A percentile compares a stretch with the other conserved stretches of the same genome.
These are phyloP conservation scores for Micrasema minimum DNA, from an alignment of 1,140 invertebrate species.

Conservation along the genomic window DNA sequence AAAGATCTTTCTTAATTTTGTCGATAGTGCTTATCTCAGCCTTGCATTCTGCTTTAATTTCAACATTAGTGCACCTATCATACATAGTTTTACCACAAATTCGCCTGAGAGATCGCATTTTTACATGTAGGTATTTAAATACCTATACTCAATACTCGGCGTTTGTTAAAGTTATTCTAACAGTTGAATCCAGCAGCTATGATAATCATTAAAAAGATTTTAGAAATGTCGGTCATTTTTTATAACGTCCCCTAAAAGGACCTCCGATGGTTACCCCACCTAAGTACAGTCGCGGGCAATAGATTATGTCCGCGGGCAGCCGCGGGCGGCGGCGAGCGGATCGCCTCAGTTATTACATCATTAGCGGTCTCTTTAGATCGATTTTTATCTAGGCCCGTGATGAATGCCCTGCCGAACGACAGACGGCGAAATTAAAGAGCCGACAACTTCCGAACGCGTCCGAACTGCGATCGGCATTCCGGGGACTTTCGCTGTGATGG, in stretches of 20 bases:
- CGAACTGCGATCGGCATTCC: conserved; percentile 8
- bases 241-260: neutral
- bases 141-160: too few relatives aligned
- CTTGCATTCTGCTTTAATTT: too few relatives aligned
- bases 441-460: conserved; percentile 21
- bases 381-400: conserved; percentile 48
- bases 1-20: too few relatives aligned
- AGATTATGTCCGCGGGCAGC: conserved; percentile 36
- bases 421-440: conserved; percentile 39
- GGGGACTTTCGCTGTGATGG: conserved; percentile 32
- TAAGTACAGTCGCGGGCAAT: conserved; percentile 29
- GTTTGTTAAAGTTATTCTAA: too few relatives aligned
- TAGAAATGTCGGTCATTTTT: too few relatives aligned
- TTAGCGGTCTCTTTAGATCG: conserved; percentile 51
- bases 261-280: conserved; percentile 1
- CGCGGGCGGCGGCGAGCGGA: conserved; percentile 32
- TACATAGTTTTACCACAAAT: too few relatives aligned
- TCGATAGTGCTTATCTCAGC: too few relatives aligned
- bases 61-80: too few relatives aligned
- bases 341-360: conserved; percentile 50
- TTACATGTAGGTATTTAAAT: too few relatives aligned
- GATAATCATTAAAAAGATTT: too few relatives aligned
- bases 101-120: too few relatives aligned
- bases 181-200: too few relatives aligned
- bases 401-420: conserved; percentile 42